These are phyloP conservation scores for Oncorhynchus tshawytscha DNA, from an alignment of 2,113 vertebrate species.

Conservation along the genomic window DNA sequence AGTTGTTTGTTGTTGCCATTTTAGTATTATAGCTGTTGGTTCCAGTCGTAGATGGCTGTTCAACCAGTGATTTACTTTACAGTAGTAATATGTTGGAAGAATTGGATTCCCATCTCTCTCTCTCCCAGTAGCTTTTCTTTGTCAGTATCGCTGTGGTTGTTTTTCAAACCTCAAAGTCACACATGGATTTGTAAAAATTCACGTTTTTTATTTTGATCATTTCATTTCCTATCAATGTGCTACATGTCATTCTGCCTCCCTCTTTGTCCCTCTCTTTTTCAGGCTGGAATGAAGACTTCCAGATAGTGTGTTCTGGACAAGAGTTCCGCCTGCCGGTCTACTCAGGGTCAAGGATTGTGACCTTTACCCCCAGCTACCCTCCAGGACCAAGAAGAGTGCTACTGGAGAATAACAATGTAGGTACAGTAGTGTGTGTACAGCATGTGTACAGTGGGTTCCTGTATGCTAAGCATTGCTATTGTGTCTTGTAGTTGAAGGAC, in stretches of 20 bases:
- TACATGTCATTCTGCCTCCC: neutral
- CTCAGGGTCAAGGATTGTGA: conserved; percentile 61
- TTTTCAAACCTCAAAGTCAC: neutral
- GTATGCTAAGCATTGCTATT: neutral
- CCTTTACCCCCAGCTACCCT: conserved; percentile 49
- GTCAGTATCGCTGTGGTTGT: neutral
- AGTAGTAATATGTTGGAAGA: neutral
- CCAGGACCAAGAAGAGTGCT: conserved; percentile 49
- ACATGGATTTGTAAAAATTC: neutral
- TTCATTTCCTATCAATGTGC: neutral
- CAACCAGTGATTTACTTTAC: neutral
- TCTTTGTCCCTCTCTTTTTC: neutral
- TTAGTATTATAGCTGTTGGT: neutral
- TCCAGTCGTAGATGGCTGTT: neutral
- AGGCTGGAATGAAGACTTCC: conserved; percentile 61
- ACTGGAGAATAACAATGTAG: conserved; percentile 62
- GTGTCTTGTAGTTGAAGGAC: conserved; percentile 58
- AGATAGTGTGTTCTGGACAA: conserved; percentile 59
- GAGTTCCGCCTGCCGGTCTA: conserved; percentile 66
- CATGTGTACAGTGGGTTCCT: neutral
- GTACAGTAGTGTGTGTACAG: conserved; percentile 1
- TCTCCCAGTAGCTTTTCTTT: neutral
- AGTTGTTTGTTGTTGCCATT: neutral
- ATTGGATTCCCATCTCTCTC: neutral
- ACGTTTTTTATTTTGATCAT: too few relatives aligned